Conservation (phyloP, 1,140 invertebrate genomes). For the Plodia interpunctella region DNA sequence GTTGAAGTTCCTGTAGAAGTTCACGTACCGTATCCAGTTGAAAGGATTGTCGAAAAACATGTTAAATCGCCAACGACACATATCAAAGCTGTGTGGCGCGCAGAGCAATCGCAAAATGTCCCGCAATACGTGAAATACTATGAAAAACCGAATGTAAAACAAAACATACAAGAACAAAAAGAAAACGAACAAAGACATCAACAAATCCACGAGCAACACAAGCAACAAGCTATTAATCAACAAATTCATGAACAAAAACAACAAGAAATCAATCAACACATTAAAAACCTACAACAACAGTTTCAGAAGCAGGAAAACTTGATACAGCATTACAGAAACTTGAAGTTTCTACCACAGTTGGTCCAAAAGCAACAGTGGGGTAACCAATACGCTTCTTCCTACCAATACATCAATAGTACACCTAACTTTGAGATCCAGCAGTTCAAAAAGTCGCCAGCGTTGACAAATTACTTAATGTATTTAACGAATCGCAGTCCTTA, state of each 20-base stretch:
- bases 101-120: slow-evolving; percentile 24
- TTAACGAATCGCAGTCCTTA: slow-evolving; percentile 23
- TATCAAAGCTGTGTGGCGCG: slow-evolving; percentile 10
- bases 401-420: slow-evolving; percentile 43
- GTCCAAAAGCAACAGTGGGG: slow-evolving; percentile 48
- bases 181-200: slow-evolving; percentile 1
- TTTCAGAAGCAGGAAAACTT: slow-evolving; percentile 20
- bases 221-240: slow-evolving; percentile 1
- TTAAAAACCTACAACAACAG: too few species aligned
- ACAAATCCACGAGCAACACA: background rate
- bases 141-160: slow-evolving; percentile 9
- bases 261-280: too few species aligned
- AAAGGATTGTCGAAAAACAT: slow-evolving; percentile 65
- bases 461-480: slow-evolving; percentile 29
- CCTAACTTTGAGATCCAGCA: slow-evolving; percentile 4
- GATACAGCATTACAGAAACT: background rate
- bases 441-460: background rate
- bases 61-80: slow-evolving; percentile 31
- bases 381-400: slow-evolving; percentile 53
- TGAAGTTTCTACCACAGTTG: slow-evolving; percentile 17
- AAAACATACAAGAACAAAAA: slow-evolving; percentile 27
- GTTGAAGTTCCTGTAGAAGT: slow-evolving; percentile 77
- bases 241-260: slow-evolving; percentile 20
- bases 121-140: slow-evolving; percentile 34
- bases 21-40: slow-evolving; percentile 75